Conservation (phyloP, 2,888 invertebrate genomes). For the Chalcosyrphus nemorum region DNA sequence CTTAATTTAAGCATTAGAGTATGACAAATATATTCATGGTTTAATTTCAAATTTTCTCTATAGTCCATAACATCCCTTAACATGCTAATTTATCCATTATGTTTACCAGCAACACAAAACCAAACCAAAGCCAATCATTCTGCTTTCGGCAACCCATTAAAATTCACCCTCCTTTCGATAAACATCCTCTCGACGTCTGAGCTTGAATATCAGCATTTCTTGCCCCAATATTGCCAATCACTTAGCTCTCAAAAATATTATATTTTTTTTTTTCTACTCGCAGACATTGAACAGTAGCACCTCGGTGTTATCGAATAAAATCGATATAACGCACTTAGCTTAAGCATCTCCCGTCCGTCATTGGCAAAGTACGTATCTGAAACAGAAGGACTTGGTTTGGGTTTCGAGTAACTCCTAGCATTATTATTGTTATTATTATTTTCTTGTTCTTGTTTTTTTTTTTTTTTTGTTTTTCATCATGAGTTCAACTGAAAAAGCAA, state of each 20-base stretch:
- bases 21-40: too few relatives aligned
- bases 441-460: too few relatives aligned
- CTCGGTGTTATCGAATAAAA: slow-evolving; percentile 49
- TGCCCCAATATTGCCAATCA: slow-evolving; percentile 25
- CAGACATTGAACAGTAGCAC: not conserved
- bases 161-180: slow-evolving; percentile 2
- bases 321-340: slow-evolving; percentile 58
- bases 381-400: not conserved
- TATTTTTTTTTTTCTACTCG: not conserved
- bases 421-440: slow-evolving; percentile 34
- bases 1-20: too few relatives aligned
- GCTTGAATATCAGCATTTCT: not conserved
- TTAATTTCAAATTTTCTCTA: too few relatives aligned
- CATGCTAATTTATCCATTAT: not conserved
- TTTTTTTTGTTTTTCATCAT: slow-evolving; percentile 30
- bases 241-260: slow-evolving; percentile 2
- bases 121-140: not conserved
- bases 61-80: too few relatives aligned
- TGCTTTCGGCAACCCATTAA: slow-evolving; percentile 3
- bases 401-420: slow-evolving; percentile 13
- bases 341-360: slow-evolving; percentile 35
- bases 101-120: not conserved
- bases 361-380: not conserved
- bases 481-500: slow-evolving; percentile 36
- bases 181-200: not conserved